Conservation (phyloP, 2,797 vertebrate genomes). For the Sus cebifrons region DNA sequence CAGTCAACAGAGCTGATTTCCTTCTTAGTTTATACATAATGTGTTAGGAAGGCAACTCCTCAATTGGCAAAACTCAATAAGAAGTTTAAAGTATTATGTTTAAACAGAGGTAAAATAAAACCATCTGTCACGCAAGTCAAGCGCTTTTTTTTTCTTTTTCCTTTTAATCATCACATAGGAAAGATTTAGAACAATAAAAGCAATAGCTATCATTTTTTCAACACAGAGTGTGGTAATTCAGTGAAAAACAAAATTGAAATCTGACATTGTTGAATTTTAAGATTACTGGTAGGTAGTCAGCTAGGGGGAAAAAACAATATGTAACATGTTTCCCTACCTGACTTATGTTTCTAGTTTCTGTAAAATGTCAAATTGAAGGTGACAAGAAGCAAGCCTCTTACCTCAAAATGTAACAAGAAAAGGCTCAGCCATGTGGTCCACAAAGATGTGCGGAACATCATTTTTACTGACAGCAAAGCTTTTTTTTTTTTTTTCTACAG, state of each 20-base stretch:
- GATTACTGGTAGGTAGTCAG: conserved; percentile 78
- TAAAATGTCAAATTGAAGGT: conserved; percentile 88
- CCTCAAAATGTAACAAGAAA: conserved; percentile 73
- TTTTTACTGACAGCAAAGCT: conserved; percentile 80
- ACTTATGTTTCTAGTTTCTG: conserved; percentile 80
- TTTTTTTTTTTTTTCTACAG: conserved; percentile 61
- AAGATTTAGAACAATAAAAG: conserved; percentile 81
- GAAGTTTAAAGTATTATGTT: conserved; percentile 40
- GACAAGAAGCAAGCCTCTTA: conserved; percentile 78
- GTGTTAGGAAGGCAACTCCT: background rate
- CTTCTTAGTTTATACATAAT: background rate
- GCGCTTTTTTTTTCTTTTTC: fast-evolving
- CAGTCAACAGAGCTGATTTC: background rate
- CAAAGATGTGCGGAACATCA: conserved; percentile 72
- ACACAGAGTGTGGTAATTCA: conserved; percentile 80
- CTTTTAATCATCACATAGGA: background rate
- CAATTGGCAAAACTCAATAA: background rate
- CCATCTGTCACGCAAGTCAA: conserved; percentile 43
- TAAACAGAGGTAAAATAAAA: conserved; percentile 64
- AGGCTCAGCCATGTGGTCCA: conserved; percentile 46
- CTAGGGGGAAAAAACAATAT: conserved; percentile 74
- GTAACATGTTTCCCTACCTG: conserved; percentile 76
- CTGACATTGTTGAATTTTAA: conserved; percentile 87
- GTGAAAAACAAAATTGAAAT: conserved; percentile 85
- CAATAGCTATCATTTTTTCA: conserved; percentile 57